Conservation (phyloP, 2,888 invertebrate genomes). For the Psylliodes chrysocephalus region DNA sequence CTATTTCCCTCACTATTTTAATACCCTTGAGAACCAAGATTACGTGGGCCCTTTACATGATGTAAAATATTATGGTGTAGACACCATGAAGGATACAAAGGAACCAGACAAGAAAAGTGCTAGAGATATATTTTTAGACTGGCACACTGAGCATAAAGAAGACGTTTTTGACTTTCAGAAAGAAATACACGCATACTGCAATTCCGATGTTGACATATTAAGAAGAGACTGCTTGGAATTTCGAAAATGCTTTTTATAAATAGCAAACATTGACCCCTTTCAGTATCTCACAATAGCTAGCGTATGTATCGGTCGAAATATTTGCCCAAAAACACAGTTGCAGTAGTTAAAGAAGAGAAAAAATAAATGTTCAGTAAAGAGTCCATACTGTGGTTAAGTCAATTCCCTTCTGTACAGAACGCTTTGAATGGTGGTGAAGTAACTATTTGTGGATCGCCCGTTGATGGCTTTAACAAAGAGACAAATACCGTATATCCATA, state of each 20-base stretch:
- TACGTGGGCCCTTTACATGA: too few relatives aligned
- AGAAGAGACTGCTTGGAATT: slow-evolving; percentile 50
- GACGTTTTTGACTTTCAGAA: slow-evolving; percentile 48
- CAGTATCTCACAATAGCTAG: too few relatives aligned
- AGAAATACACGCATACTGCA: slow-evolving; percentile 49
- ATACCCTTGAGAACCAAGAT: too few relatives aligned
- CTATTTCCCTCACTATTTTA: too few relatives aligned
- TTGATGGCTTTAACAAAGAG: slow-evolving; percentile 34
- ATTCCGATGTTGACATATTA: slow-evolving; percentile 49
- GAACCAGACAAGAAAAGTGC: too few relatives aligned
- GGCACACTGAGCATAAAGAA: slow-evolving; percentile 22
- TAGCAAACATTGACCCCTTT: too few relatives aligned
- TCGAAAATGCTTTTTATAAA: slow-evolving; percentile 46
- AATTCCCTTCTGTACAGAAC: too few relatives aligned
- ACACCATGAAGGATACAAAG: too few relatives aligned
- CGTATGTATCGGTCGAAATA: slow-evolving; percentile 43
- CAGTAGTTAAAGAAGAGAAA: too few relatives aligned
- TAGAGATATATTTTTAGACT: slow-evolving; percentile 17
- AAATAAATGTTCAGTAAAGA: too few relatives aligned
- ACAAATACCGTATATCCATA: slow-evolving; percentile 41
- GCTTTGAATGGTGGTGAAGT: slow-evolving; percentile 15
- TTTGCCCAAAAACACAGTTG: slow-evolving; percentile 42
- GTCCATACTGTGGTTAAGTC: background rate
- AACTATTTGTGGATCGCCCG: slow-evolving; percentile 29
- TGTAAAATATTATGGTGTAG: too few relatives aligned